Conservation (phyloP, 2,113 vertebrate genomes). For the Oryzias celebensis region DNA sequence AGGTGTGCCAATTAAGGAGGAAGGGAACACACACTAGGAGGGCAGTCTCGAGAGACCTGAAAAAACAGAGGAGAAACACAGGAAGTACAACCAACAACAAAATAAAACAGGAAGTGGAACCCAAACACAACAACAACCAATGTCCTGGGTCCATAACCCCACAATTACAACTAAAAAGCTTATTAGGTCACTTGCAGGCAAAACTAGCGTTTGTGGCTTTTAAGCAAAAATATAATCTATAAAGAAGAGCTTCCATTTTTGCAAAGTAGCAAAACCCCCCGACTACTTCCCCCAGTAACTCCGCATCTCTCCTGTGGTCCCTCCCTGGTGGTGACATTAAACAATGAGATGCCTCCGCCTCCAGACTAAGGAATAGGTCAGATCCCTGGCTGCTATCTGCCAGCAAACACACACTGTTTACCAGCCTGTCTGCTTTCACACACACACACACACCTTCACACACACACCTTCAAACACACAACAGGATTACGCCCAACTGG, state of each 20-base stretch:
- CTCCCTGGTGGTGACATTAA: conserved; percentile 69
- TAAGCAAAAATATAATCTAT: conserved; percentile 1
- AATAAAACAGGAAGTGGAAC: no score
- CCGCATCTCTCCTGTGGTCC: conserved; percentile 31
- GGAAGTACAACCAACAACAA: no score
- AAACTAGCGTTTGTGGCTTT: neutral
- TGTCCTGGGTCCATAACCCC: no score
- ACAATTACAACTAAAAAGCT: conserved; percentile 16
- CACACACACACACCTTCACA: conserved; percentile 2
- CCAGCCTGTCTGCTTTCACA: conserved; percentile 31
- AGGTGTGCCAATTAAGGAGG: no score
- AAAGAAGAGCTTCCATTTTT: conserved; percentile 1
- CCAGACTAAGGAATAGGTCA: conserved; percentile 71
- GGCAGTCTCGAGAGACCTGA: no score
- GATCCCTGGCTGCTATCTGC: conserved; percentile 60
- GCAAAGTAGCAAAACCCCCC: conserved; percentile 22
- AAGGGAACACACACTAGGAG: no score
- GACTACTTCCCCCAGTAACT: neutral
- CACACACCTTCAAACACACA: conserved; percentile 4
- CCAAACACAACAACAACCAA: no score
- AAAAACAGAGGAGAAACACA: no score
- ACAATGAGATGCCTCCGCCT: conserved; percentile 61
- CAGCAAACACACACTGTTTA: conserved; percentile 58
- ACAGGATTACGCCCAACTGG: conserved; percentile 4
- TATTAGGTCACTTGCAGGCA: conserved; percentile 26